Evolutionary conservation across 2,888 invertebrate genomes (phyloP).

Genomic region (Campopleginae sp.): DNA sequence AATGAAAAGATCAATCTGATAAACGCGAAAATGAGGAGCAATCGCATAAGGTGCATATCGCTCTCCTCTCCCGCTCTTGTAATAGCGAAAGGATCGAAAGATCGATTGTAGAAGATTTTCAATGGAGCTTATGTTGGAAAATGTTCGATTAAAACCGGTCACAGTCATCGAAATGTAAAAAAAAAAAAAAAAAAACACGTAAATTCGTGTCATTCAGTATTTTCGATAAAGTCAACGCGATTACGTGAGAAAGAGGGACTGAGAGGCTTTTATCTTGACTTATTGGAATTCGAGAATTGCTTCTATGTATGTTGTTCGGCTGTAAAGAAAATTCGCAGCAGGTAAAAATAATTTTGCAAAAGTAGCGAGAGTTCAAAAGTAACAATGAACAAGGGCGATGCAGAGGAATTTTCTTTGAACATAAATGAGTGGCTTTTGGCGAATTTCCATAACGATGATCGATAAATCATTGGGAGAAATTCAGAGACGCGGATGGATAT

Average conservation of each 20-base stretch:
- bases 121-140: neutral
- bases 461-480: neutral
- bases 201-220: neutral
- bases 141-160: neutral
- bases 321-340: neutral
- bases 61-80: neutral
- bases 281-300: neutral
- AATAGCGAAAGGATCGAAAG: neutral
- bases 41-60: neutral
- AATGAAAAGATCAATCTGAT: constrained; percentile 9
- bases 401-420: neutral
- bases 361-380: neutral
- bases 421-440: neutral
- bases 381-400: neutral
- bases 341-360: neutral
- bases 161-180: neutral
- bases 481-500: neutral
- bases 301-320: neutral
- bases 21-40: neutral
- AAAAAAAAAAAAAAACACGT: neutral
- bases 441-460: neutral
- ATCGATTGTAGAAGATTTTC: neutral
- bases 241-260: neutral
- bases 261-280: constrained; percentile 3
- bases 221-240: neutral